A percentile compares a stretch with the other conserved stretches of the same genome.
Evolutionary conservation across 2,797 vertebrate genomes (phyloP).

Genomic region (Mastacembelus armatus): DNA sequence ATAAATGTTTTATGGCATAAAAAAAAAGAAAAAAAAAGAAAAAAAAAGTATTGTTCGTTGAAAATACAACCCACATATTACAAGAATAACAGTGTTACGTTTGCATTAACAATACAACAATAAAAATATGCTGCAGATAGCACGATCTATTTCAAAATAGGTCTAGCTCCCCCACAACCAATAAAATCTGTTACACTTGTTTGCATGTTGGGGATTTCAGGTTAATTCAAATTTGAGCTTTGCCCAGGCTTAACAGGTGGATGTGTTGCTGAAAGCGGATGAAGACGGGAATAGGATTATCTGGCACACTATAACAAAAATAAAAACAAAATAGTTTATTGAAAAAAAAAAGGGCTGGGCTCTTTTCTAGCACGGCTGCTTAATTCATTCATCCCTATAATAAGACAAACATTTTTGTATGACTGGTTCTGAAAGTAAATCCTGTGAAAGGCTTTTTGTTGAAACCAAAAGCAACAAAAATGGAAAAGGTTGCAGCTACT

Average conservation of each 20-base stretch:
- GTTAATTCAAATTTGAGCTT: background rate
- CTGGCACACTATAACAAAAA: background rate
- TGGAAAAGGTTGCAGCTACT: constrained; percentile 49
- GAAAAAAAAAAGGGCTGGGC: background rate
- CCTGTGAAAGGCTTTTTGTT: background rate
- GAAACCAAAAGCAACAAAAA: background rate
- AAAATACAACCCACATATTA: background rate
- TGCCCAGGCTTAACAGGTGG: constrained; percentile 53
- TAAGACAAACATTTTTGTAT: no score
- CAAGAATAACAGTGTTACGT: background rate
- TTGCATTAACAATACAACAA: background rate
- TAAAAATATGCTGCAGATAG: background rate
- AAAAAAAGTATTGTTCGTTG: no score
- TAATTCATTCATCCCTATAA: constrained; percentile 14
- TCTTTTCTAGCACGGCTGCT: background rate
- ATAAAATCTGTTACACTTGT: background rate
- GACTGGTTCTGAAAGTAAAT: no score
- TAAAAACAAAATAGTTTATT: background rate
- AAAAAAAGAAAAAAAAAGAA: background rate
- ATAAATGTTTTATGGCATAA: constrained; percentile 17
- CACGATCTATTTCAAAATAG: background rate
- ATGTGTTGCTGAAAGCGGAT: background rate
- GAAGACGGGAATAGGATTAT: background rate
- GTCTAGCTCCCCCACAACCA: background rate
- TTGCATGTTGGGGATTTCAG: background rate